A percentile compares a stretch with the other conserved stretches of the same genome.
phyloP scores from a whole-genome alignment of 1,140 invertebrate species.

The Charaxes varanes region DNA sequence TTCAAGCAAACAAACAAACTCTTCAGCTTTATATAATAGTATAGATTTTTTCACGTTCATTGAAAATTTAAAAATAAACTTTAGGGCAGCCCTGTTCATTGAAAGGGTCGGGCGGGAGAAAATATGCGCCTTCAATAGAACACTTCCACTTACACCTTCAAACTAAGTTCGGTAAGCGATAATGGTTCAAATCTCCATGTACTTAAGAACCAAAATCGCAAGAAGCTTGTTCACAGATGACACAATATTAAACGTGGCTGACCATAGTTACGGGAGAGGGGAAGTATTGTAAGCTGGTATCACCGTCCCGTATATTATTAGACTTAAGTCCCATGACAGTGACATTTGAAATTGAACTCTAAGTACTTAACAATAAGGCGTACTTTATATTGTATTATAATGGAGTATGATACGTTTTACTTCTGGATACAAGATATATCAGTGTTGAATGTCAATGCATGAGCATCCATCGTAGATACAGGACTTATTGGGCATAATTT shows the following conservation, averaged over 20 bases:
- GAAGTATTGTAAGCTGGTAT: slow-evolving; percentile 29
- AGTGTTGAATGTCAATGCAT: slow-evolving; percentile 47
- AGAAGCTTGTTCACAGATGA: slow-evolving; percentile 19
- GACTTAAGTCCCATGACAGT: background rate
- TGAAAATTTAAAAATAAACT: too few species aligned
- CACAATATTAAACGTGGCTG: slow-evolving; percentile 29
- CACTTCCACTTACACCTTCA: slow-evolving; percentile 29
- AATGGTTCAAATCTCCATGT: slow-evolving; percentile 6
- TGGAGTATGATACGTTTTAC: slow-evolving; percentile 4
- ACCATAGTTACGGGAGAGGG: slow-evolving; percentile 29
- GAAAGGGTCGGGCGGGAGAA: slow-evolving; percentile 32
- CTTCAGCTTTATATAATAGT: too few species aligned
- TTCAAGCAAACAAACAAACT: too few species aligned
- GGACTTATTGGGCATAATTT: slow-evolving; percentile 46
- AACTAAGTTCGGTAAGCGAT: slow-evolving; percentile 10
- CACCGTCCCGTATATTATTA: background rate
- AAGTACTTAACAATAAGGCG: background rate
- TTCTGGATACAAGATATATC: slow-evolving; percentile 31
- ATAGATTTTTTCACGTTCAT: too few species aligned
- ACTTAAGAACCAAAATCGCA: slow-evolving; percentile 17
- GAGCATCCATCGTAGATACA: slow-evolving; percentile 35
- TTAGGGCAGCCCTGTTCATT: slow-evolving; percentile 38
- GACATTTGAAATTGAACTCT: background rate
- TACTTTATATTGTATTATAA: background rate
- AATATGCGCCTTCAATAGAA: slow-evolving; percentile 34